A percentile compares a stretch with the other conserved stretches of the same genome.
phyloP scores from a whole-genome alignment of 1,140 invertebrate genomes.

The Octopus sinensis region DNA sequence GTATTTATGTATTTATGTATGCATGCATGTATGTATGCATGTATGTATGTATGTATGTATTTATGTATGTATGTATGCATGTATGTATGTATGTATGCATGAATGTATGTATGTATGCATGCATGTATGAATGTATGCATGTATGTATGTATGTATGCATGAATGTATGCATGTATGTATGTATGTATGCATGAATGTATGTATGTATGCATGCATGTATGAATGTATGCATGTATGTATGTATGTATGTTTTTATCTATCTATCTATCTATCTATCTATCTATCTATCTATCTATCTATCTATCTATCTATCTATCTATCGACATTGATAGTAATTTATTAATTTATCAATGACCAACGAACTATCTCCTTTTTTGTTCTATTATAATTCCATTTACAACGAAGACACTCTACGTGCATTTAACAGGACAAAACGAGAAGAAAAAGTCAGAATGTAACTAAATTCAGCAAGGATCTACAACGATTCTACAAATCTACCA shows the following conservation, averaged over 20 bases:
- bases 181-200: background rate
- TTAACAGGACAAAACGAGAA: too few species aligned
- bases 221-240: background rate
- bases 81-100: constrained; percentile 11
- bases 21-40: constrained; percentile 10
- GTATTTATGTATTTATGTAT: constrained; percentile 4
- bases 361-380: background rate
- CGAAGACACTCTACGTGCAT: too few species aligned
- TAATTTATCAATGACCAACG: background rate
- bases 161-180: background rate
- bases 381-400: background rate
- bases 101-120: constrained; percentile 11
- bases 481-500: too few species aligned
- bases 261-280: background rate
- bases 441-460: too few species aligned
- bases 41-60: constrained; percentile 10
- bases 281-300: background rate
- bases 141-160: background rate
- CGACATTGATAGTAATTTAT: background rate
- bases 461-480: too few species aligned
- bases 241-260: background rate
- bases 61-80: background rate
- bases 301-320: background rate
- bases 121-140: constrained; percentile 8
- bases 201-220: background rate